Evolutionary conservation across 1,140 invertebrate genomes (phyloP).

Genomic region (Drosophila teissieri): DNA sequence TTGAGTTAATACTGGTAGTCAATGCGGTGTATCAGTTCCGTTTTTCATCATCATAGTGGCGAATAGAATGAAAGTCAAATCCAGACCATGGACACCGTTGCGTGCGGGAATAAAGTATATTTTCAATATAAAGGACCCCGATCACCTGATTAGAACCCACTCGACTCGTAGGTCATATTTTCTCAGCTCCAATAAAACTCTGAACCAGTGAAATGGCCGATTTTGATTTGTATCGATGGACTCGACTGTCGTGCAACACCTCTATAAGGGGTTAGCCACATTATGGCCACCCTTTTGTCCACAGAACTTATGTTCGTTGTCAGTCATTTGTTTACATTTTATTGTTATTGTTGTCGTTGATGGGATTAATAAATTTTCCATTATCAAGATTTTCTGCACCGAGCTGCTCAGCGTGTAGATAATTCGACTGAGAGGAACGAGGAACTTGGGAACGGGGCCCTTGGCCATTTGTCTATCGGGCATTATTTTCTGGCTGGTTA

Average conservation of each 20-base stretch:
- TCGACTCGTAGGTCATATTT: conserved; percentile 72
- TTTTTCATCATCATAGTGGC: conserved; percentile 25
- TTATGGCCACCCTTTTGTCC: conserved; percentile 4
- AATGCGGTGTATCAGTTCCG: conserved; percentile 64
- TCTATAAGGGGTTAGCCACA: conserved; percentile 42
- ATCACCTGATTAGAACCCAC: conserved; percentile 62
- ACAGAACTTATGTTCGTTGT: conserved; percentile 33
- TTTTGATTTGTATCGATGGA: conserved; percentile 77
- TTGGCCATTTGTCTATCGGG: conserved; percentile 70
- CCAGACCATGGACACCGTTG: conserved; percentile 66
- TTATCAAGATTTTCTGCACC: conserved; percentile 74
- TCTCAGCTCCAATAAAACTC: conserved; percentile 57
- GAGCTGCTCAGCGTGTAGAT: conserved; percentile 57
- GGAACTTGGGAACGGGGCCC: conserved; percentile 7
- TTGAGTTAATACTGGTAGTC: conserved; percentile 76
- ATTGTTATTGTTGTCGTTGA: conserved; percentile 82
- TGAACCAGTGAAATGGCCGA: conserved; percentile 65
- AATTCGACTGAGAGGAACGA: conserved; percentile 25
- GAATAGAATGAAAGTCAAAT: conserved; percentile 68
- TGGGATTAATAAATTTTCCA: conserved; percentile 82
- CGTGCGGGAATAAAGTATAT: conserved; percentile 61
- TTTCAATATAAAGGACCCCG: conserved; percentile 57
- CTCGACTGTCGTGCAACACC: conserved; percentile 70
- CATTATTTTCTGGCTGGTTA: conserved; percentile 82
- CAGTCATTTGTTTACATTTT: conserved; percentile 81